A percentile compares a stretch with the other conserved stretches of the same genome.
Conservation (phyloP, 2,888 invertebrate species). For the Monoplex corrugatus region DNA sequence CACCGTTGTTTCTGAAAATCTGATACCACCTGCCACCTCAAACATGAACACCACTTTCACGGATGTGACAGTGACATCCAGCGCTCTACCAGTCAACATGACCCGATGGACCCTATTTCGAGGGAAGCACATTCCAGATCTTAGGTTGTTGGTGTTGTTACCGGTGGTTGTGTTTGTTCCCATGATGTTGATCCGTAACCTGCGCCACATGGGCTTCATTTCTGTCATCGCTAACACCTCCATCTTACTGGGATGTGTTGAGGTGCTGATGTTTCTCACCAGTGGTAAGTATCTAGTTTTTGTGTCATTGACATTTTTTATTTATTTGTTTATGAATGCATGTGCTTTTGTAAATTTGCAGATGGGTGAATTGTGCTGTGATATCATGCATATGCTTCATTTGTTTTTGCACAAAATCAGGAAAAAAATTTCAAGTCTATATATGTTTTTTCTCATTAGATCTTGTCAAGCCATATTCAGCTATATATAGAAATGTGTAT, state of each 20-base stretch:
- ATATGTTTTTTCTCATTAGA: too few relatives aligned
- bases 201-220: conserved; percentile 75
- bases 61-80: background rate
- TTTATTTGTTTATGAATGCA: too few relatives aligned
- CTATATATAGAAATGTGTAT: too few relatives aligned
- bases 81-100: background rate
- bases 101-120: conserved; percentile 29
- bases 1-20: background rate
- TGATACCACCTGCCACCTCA: background rate
- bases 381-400: too few relatives aligned
- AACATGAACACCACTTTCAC: background rate
- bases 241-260: conserved; percentile 74
- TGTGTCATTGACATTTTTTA: too few relatives aligned
- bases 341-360: too few relatives aligned
- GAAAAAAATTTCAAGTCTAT: too few relatives aligned
- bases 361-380: too few relatives aligned
- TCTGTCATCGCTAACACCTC: conserved; percentile 76
- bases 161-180: conserved; percentile 76
- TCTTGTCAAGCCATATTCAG: too few relatives aligned
- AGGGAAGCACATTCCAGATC: conserved; percentile 65
- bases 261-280: conserved; percentile 70
- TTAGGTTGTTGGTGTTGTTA: conserved; percentile 70
- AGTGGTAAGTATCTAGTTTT: conserved; percentile 66
- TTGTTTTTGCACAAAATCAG: too few relatives aligned
- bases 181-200: conserved; percentile 74